Evolutionary conservation across 2,888 invertebrate genomes (phyloP).

Genomic region (Dilophus febrilis): DNA sequence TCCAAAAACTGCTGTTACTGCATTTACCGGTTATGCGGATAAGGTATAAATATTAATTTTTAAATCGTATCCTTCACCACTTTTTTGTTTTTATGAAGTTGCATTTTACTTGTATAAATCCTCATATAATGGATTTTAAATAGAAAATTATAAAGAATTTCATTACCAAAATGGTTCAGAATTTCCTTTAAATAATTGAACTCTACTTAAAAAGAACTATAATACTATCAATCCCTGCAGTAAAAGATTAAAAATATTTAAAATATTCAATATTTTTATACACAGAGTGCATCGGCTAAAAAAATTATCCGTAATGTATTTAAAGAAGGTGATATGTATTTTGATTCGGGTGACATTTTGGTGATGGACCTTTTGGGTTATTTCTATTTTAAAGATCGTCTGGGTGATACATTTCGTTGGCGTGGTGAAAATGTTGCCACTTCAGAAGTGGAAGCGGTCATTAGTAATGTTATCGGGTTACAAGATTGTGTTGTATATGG

Average conservation of each 20-base stretch:
- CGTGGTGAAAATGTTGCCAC: constrained; percentile 96
- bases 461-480: constrained; percentile 58
- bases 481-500: constrained; percentile 79
- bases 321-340: constrained; percentile 69
- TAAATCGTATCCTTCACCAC: no score
- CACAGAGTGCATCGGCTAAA: constrained; percentile 60
- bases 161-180: no score
- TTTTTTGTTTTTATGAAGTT: no score
- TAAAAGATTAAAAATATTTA: not conserved
- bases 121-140: no score
- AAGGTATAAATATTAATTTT: no score
- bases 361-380: constrained; percentile 85
- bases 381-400: constrained; percentile 82
- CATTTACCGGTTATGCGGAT: constrained; percentile 48
- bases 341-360: constrained; percentile 81
- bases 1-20: constrained; percentile 35
- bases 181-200: no score
- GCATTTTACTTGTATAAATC: no score
- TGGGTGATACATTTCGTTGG: constrained; percentile 75
- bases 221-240: no score
- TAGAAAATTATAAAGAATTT: no score
- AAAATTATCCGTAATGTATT: constrained; percentile 73
- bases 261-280: no score
- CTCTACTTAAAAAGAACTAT: no score
- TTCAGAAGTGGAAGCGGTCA: constrained; percentile 81